Base-by-base conservation (phyloP, 2,888 invertebrate species). In the Mantis religiosa region DNA sequence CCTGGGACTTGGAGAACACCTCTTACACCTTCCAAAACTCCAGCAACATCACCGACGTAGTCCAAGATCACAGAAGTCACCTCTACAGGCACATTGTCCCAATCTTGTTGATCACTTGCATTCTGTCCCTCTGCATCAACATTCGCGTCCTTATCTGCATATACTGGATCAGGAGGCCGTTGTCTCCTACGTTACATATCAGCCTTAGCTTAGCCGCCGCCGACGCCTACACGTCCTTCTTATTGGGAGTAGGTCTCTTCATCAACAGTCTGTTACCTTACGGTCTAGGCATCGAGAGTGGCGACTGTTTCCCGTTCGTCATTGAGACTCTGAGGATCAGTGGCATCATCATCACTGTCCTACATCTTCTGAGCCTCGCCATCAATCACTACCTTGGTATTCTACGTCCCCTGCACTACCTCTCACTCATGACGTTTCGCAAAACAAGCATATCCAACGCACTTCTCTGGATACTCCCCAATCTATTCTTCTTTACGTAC, bases 301-400 rank as follows among this genome's bases (percentile, higher is more conserved):
- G 54, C n/a, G 41, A 27, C 0, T 89, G 84, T 28, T 83, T 89
- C 41, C 71, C 84, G n/a, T 30, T 88, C 81, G 85, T 91, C 3
- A 85, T 93, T 47, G 93, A 93, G 91, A 93, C 93, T 4, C 92
- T 93, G 87, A 92, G 96, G 89, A 92, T 95, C 89, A 95, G 95
- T 28, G 95, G 95, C 4, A 94, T 96, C 89, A 94, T 96, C 84
- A 94, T 95, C 28, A 95, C 95, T 0, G 95, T 96, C 20, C 93
- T 94, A 84, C 96, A 96, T 91, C 93, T 96, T 4, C 92, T 95
- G 82, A 95, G 95, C 0, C 92, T 96, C 47, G 95, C 96, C 54
- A 92, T 95, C 89, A 96, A 96, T 92, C 96, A 96, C 92, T 96
- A 96, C 93, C 93, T 96, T 83, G 96, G 96, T 28, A 95, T 95